These are phyloP conservation scores for Phyllotreta cruciferae DNA, from an alignment of 2,888 invertebrate species.

Conservation along the genomic window DNA sequence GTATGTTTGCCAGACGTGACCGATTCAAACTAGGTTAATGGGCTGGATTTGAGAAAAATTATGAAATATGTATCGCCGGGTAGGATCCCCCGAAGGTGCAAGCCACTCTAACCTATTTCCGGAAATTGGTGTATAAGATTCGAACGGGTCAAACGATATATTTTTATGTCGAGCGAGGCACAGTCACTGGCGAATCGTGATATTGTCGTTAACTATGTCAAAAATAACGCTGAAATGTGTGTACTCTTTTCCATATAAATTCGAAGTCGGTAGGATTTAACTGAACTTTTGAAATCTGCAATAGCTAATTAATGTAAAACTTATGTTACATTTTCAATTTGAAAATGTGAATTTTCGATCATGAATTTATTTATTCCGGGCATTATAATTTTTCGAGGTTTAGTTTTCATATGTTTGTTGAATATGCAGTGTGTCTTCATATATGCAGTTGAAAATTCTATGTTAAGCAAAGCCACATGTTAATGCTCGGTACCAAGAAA, in stretches of 20 bases:
- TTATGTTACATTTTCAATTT: conserved; percentile 3
- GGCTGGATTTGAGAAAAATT: conserved; percentile 38
- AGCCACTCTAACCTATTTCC: conserved; percentile 31
- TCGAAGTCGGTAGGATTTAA: too few relatives aligned
- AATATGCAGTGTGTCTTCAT: too few relatives aligned
- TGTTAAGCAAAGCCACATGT: conserved; percentile 2
- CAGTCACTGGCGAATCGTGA: too few relatives aligned
- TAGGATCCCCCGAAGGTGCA: conserved; percentile 32
- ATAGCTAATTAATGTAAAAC: too few relatives aligned
- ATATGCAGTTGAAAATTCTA: conserved; percentile 6
- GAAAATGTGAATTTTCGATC: conserved; percentile 9
- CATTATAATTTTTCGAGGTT: conserved; percentile 13
- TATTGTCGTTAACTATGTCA: conserved; percentile 4
- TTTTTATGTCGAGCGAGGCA: conserved; percentile 19
- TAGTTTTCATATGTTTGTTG: conserved; percentile 7
- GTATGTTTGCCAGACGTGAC: conserved; percentile 46
- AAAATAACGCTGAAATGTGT: background rate
- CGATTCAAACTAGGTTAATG: conserved; percentile 43
- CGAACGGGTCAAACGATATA: conserved; percentile 28
- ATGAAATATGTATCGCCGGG: conserved; percentile 36
- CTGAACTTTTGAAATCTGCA: too few relatives aligned
- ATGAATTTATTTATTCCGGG: conserved; percentile 2
- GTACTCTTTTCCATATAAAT: too few relatives aligned
- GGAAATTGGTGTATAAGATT: conserved; percentile 24
- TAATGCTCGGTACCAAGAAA: conserved; percentile 2